Percentiles rank a stretch among this genome's conserved stretches.
phyloP scores from a whole-genome alignment of 2,888 invertebrate species.

The Calameuta filiformis region DNA sequence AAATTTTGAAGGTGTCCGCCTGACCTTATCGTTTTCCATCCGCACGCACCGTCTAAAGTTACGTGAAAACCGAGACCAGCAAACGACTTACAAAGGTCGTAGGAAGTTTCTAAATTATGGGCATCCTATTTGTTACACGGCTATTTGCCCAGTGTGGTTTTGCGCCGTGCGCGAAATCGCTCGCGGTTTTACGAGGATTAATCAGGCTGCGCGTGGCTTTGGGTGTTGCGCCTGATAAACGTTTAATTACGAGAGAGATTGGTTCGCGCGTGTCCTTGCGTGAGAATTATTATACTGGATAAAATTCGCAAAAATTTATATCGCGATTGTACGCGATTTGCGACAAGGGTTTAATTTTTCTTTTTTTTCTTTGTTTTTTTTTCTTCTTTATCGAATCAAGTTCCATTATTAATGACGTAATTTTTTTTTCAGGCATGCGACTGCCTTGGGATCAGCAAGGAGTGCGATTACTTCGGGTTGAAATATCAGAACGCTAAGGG shows the following conservation, averaged over 20 bases:
- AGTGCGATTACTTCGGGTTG: constrained; percentile 90
- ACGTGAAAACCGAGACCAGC: not conserved
- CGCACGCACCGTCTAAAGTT: not conserved
- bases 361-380: not conserved
- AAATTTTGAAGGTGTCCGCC: not conserved
- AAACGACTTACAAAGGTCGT: not conserved
- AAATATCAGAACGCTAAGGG: constrained; percentile 76
- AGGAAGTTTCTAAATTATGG: constrained; percentile 40
- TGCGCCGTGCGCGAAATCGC: constrained; percentile 23
- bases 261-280: not conserved
- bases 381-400: not conserved
- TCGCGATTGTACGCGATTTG: not conserved
- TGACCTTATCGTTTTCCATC: not conserved
- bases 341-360: not conserved
- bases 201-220: not conserved
- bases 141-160: constrained; percentile 26
- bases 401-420: not conserved
- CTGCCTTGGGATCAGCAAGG: constrained; percentile 83
- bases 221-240: not conserved
- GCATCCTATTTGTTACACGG: constrained; percentile 40
- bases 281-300: not conserved
- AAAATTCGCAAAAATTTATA: not conserved
- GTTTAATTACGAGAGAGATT: not conserved
- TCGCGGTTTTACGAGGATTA: constrained; percentile 20
- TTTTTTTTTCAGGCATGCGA: constrained; percentile 78